Evolutionary conservation across 1,140 invertebrate genomes (phyloP), one percentile per base, ranked within the genome.

Genomic region (Brachystomella parvula): DNA sequence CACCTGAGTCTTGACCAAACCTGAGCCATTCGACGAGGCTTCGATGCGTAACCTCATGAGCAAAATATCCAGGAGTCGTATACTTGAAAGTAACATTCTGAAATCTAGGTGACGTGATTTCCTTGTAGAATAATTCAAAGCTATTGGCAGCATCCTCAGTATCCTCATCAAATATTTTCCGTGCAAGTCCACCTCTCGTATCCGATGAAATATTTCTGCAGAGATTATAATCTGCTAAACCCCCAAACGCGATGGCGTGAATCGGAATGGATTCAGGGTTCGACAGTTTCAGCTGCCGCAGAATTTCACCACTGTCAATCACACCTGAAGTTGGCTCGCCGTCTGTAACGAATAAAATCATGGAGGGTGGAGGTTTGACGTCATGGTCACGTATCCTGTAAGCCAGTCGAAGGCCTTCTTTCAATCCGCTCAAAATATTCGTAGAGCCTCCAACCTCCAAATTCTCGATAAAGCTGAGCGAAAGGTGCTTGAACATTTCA

Each of bases 301-400:
- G 21, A 49, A 89, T 87, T 59, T 78, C 77, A 0, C 78, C 74
- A 0, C 80, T 74, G 57, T 79, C 75, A 53, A 53, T 82, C 69
- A 81, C 79, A 9, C 85, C 86, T 0, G 82, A 76, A 3, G 85
- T 87, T 1, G 86, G 80, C 66, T 87, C 81, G 32, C 87, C 87
- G 75, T 89, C 87, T 0, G 87, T 89, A 44, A 89, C 76, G 77
- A 89, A 89, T 29, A 89, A 81, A 12, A 89, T 82, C 60, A 87
- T 81, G 0, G 85, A 82, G 73, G 84, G 81, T 30, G 60, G n/a
- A 28, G 26, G 19, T 21, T 61, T 61, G 31, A 6, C 9, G 9
- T 35, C 26, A 39, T 17, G 28, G 6, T 33, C 26, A 35, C 26
- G 9, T 2, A 9, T 21, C 9, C 2, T 49, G 2, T 63, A 3